Conservation (phyloP, 2,888 invertebrate species). For the Nomada ruficornis region DNA sequence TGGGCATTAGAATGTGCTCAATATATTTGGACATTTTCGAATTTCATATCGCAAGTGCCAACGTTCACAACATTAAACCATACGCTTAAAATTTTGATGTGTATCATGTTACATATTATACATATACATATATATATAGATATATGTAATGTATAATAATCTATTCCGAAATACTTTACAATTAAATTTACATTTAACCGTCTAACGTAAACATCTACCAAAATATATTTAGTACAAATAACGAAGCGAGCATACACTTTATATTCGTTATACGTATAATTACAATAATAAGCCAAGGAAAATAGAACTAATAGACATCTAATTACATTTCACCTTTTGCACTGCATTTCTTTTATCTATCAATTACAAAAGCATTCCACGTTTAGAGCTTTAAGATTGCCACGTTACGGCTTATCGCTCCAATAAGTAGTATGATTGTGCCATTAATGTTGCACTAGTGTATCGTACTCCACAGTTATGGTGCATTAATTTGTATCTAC, state of each 20-base stretch:
- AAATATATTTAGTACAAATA: background rate
- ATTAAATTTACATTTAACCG: background rate
- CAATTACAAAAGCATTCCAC: background rate
- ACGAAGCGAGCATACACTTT: background rate
- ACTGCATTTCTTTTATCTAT: background rate
- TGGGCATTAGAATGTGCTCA: no score
- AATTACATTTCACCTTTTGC: background rate
- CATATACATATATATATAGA: background rate
- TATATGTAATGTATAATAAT: background rate
- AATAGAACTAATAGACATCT: background rate
- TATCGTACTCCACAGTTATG: conserved; percentile 25
- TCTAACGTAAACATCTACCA: background rate
- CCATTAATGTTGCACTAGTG: conserved; percentile 41
- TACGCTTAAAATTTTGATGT: no score
- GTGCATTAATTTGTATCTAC: conserved; percentile 28
- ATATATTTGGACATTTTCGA: no score
- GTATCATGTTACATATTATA: background rate
- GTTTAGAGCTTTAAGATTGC: conserved; percentile 24
- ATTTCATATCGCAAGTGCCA: no score
- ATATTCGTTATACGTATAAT: background rate
- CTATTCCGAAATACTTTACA: background rate
- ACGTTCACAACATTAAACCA: no score
- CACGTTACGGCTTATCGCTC: conserved; percentile 40
- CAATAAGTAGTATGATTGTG: conserved; percentile 38
- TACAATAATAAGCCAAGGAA: background rate